phyloP scores from a whole-genome alignment of 2,888 invertebrate species.

The Ryuthela nishihirai region DNA sequence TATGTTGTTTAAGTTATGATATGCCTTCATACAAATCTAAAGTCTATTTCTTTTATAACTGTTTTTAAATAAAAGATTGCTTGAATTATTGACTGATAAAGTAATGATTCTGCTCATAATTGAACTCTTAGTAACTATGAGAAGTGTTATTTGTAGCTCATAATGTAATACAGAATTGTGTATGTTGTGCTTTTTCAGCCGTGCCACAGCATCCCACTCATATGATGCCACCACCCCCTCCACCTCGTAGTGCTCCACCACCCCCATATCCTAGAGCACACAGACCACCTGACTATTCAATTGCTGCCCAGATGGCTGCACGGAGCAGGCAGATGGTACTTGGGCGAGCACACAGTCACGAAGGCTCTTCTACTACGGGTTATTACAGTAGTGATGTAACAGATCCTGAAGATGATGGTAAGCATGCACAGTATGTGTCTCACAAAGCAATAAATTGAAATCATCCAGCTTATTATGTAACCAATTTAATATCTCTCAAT shows the following conservation, averaged over 20 bases:
- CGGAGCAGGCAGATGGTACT: constrained; percentile 63
- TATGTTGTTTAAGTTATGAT: too few species aligned
- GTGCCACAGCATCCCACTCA: too few species aligned
- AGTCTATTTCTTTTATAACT: too few species aligned
- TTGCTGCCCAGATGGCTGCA: constrained; percentile 76
- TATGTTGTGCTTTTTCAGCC: neutral
- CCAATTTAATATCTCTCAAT: too few species aligned
- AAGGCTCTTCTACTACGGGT: constrained; percentile 66
- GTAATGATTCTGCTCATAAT: too few species aligned
- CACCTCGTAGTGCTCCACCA: constrained; percentile 43
- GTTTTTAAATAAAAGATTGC: too few species aligned
- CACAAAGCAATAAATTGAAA: too few species aligned
- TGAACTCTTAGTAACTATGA: too few species aligned
- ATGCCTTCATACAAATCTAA: too few species aligned
- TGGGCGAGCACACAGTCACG: constrained; percentile 79
- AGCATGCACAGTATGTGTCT: too few species aligned
- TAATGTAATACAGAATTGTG: neutral
- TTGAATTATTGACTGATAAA: too few species aligned
- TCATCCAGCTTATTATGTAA: too few species aligned
- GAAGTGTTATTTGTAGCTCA: neutral
- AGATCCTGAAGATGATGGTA: constrained; percentile 47
- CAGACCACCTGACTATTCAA: constrained; percentile 76
- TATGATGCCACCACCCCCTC: constrained; percentile 44
- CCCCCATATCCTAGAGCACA: constrained; percentile 49
- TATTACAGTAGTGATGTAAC: constrained; percentile 58